These are phyloP conservation scores for Amblyopsis hoosieri DNA, from an alignment of 2,797 vertebrate species.

Conservation along the genomic window DNA sequence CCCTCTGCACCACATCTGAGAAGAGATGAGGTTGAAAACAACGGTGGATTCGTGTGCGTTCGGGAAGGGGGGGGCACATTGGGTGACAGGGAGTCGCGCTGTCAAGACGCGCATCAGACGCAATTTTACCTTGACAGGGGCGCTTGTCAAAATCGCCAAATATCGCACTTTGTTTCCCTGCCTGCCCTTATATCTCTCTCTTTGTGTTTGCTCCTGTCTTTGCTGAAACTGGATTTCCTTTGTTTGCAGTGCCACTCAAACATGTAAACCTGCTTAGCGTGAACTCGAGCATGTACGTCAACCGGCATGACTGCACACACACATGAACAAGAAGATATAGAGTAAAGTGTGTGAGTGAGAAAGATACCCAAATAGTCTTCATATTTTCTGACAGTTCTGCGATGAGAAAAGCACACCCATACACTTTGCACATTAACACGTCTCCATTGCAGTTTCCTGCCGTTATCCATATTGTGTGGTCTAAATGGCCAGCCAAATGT, in stretches of 20 bases:
- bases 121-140: slow-evolving; percentile 78
- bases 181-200: slow-evolving; percentile 36
- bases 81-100: slow-evolving; percentile 53
- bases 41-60: slow-evolving; percentile 76
- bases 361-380: slow-evolving; percentile 57
- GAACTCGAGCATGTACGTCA: slow-evolving; percentile 14
- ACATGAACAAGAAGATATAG: neutral
- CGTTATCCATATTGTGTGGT: slow-evolving; percentile 27
- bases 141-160: slow-evolving; percentile 79
- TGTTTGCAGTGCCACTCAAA: slow-evolving; percentile 67
- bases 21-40: slow-evolving; percentile 84
- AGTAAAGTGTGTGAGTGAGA: neutral
- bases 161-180: slow-evolving; percentile 67
- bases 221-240: slow-evolving; percentile 65
- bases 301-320: slow-evolving; percentile 10
- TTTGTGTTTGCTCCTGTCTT: slow-evolving; percentile 3
- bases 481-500: slow-evolving; percentile 15
- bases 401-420: slow-evolving; percentile 47
- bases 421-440: neutral
- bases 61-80: slow-evolving; percentile 5
- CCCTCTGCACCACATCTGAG: slow-evolving; percentile 74
- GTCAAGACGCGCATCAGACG: slow-evolving; percentile 68
- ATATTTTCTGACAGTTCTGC: slow-evolving; percentile 55
- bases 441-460: slow-evolving; percentile 16
- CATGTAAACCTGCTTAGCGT: slow-evolving; percentile 46